These are phyloP conservation scores for Rhodeus uyekii DNA, from an alignment of 2,797 vertebrate genomes.

Conservation along the genomic window DNA sequence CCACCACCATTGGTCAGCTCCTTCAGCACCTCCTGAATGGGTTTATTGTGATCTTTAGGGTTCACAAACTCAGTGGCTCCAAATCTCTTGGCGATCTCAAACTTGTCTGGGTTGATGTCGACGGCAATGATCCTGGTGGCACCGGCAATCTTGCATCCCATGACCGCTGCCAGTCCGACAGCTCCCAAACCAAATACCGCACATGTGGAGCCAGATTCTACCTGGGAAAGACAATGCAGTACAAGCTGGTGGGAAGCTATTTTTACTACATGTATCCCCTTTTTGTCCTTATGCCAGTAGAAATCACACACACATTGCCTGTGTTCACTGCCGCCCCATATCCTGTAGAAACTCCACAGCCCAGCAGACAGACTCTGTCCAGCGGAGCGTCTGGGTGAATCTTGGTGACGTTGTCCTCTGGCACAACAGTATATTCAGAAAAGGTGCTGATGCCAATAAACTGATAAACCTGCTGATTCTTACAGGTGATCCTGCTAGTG, in stretches of 20 bases:
- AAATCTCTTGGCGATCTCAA: conserved; percentile 74
- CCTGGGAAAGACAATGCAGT: conserved; percentile 60
- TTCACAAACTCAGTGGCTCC: conserved; percentile 82
- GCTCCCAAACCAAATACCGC: conserved; percentile 76
- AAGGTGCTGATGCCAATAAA: conserved; percentile 78
- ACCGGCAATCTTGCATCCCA: conserved; percentile 76
- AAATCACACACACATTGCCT: conserved; percentile 70
- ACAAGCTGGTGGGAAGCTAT: not conserved
- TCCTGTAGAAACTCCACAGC: conserved; percentile 83
- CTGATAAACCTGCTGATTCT: conserved; percentile 73
- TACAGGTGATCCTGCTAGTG: conserved; percentile 75
- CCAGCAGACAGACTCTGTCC: conserved; percentile 82
- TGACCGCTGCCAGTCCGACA: conserved; percentile 76
- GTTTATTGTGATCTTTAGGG: conserved; percentile 69
- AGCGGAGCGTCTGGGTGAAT: conserved; percentile 73
- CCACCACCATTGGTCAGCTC: conserved; percentile 75
- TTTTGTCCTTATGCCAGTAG: not conserved
- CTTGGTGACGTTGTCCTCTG: conserved; percentile 70
- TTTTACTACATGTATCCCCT: not conserved
- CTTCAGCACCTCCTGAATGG: conserved; percentile 78
- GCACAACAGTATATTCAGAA: conserved; percentile 79
- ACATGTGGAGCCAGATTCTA: conserved; percentile 75
- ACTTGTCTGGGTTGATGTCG: conserved; percentile 77
- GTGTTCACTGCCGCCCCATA: conserved; percentile 80
- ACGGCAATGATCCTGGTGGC: conserved; percentile 75